Conservation (phyloP, 2,888 invertebrate species). For the Sarcophaga rosellei region DNA sequence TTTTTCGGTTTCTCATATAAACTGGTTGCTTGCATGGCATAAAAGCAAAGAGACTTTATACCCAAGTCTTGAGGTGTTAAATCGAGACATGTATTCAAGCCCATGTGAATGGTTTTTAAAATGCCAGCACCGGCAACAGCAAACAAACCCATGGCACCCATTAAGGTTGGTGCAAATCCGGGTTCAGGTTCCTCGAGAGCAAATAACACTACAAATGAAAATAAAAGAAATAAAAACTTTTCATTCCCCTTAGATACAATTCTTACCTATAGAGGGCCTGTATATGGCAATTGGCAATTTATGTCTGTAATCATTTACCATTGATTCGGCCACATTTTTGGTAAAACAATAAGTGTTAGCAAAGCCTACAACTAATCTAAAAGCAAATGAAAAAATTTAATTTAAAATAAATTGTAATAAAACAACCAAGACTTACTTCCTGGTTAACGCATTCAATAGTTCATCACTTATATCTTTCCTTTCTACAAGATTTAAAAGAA, state of each 20-base stretch:
- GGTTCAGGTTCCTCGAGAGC: constrained; percentile 74
- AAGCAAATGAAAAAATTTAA: neutral
- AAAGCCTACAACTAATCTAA: constrained; percentile 75
- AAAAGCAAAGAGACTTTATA: constrained; percentile 66
- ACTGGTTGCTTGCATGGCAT: constrained; percentile 4
- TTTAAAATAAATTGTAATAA: too few relatives aligned
- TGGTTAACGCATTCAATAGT: constrained; percentile 72
- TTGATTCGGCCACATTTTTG: constrained; percentile 92
- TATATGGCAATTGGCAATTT: constrained; percentile 89
- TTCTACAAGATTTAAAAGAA: constrained; percentile 73
- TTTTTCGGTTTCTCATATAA: constrained; percentile 31
- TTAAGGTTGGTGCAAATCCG: constrained; percentile 74
- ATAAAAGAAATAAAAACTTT: neutral
- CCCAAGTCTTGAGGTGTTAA: constrained; percentile 75
- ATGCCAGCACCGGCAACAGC: constrained; percentile 74
- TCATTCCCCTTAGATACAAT: too few relatives aligned
- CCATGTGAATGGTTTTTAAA: constrained; percentile 72
- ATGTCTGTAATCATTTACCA: constrained; percentile 86
- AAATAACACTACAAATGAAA: constrained; percentile 64
- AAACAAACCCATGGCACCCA: constrained; percentile 76
- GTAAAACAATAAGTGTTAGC: constrained; percentile 97
- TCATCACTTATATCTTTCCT: constrained; percentile 67
- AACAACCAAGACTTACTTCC: constrained; percentile 71
- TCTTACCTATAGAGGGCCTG: constrained; percentile 91
- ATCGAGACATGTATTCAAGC: constrained; percentile 69